These are phyloP conservation scores for Bicyclus anynana DNA, from an alignment of 1,140 invertebrate genomes.

Conservation along the genomic window DNA sequence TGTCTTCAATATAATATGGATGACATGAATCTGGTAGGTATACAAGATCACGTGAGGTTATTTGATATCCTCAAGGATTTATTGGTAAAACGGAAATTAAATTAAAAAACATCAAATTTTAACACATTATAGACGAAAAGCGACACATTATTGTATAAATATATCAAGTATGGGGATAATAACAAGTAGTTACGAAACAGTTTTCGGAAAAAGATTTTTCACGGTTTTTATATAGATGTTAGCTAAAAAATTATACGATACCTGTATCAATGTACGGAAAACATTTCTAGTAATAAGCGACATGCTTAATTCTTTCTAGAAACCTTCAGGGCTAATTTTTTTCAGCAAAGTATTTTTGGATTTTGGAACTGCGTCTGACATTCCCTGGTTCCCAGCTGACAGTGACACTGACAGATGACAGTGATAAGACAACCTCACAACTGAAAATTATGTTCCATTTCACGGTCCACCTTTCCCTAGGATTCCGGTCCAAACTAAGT, in stretches of 20 bases:
- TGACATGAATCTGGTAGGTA: slow-evolving; percentile 8
- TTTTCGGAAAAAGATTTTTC: slow-evolving; percentile 11
- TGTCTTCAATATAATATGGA: neutral
- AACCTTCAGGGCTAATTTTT: slow-evolving; percentile 44
- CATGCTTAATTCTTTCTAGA: slow-evolving; percentile 36
- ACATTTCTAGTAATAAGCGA: slow-evolving; percentile 60
- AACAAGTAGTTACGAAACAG: slow-evolving; percentile 57
- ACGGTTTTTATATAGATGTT: neutral
- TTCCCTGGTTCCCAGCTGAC: neutral
- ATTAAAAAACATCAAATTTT: too few species aligned
- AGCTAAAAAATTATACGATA: slow-evolving; percentile 18
- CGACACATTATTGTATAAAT: too few species aligned
- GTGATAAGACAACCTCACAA: too few species aligned
- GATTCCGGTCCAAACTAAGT: too few species aligned
- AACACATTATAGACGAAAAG: too few species aligned
- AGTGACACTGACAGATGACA: neutral
- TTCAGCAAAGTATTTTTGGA: slow-evolving; percentile 53
- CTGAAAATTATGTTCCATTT: neutral
- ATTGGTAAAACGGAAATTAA: neutral
- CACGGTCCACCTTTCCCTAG: too few species aligned
- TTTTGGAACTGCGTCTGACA: slow-evolving; percentile 22
- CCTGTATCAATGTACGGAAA: slow-evolving; percentile 58
- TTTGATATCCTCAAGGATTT: slow-evolving; percentile 23
- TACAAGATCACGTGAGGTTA: slow-evolving; percentile 39
- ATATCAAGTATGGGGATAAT: neutral